phyloP scores from a whole-genome alignment of 1,140 invertebrate genomes.

The Leptinotarsa texana region DNA sequence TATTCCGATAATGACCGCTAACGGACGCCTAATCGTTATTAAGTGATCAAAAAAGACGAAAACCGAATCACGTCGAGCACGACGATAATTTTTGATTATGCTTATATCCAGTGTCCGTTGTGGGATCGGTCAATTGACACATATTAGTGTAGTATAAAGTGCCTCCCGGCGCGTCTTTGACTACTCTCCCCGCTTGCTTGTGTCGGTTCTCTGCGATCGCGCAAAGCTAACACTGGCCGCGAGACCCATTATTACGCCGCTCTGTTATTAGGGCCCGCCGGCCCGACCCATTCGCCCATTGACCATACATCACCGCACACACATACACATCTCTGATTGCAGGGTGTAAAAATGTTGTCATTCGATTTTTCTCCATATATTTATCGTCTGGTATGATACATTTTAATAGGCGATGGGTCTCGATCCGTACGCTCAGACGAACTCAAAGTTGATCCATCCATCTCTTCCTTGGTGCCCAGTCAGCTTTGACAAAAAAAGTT shows the following conservation, averaged over 20 bases:
- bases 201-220: conserved; percentile 26
- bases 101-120: conserved; percentile 29
- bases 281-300: conserved; percentile 45
- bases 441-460: neutral
- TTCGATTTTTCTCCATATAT: conserved; percentile 33
- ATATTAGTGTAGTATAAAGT: conserved; percentile 31
- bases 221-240: conserved; percentile 46
- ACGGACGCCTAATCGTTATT: conserved; percentile 26
- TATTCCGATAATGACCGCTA: conserved; percentile 22
- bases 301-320: conserved; percentile 48
- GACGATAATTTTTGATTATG: conserved; percentile 24
- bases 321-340: conserved; percentile 40
- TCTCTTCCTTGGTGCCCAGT: neutral
- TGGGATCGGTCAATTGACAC: conserved; percentile 43
- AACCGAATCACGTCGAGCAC: conserved; percentile 24
- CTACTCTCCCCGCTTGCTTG: conserved; percentile 16
- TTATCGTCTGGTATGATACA: conserved; percentile 13
- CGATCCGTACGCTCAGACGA: neutral
- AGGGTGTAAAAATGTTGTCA: conserved; percentile 49
- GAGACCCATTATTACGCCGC: conserved; percentile 49
- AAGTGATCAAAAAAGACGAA: conserved; percentile 28
- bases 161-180: conserved; percentile 21
- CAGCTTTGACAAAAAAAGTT: neutral
- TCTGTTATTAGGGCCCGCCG: conserved; percentile 49
- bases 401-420: neutral